These are phyloP conservation scores for Pandemis cinnamomeana DNA, from an alignment of 2,888 invertebrate genomes.

Conservation along the genomic window DNA sequence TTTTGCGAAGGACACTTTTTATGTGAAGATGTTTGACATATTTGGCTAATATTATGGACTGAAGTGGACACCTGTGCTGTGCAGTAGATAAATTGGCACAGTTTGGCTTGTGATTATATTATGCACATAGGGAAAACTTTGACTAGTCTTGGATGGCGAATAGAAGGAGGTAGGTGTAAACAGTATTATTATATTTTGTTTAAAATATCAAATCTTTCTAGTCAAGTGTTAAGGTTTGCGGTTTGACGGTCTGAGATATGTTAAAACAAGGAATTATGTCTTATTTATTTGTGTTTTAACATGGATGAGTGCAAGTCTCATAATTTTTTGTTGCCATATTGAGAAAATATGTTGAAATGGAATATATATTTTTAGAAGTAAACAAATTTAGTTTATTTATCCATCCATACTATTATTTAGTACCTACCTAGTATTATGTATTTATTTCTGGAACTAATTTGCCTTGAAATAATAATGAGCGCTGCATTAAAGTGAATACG, in stretches of 20 bases:
- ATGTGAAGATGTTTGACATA: background rate
- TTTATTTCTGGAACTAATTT: background rate
- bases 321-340: constrained; percentile 25
- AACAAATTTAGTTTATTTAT: background rate
- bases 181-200: constrained; percentile 33
- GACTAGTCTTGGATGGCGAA: background rate
- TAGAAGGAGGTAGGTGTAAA: constrained; percentile 2
- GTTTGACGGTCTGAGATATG: constrained; percentile 6
- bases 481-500: background rate
- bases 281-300: constrained; percentile 26
- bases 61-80: background rate
- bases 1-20: background rate
- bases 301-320: constrained; percentile 23
- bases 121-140: background rate
- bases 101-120: constrained; percentile 25
- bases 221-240: constrained; percentile 25
- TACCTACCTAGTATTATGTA: background rate
- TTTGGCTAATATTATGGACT: background rate
- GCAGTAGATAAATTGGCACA: constrained; percentile 26
- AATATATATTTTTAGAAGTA: constrained; percentile 32
- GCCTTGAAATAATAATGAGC: background rate
- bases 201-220: constrained; percentile 17
- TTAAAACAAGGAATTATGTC: constrained; percentile 6
- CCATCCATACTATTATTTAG: background rate
- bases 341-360: constrained; percentile 25